Base-by-base conservation (phyloP, 2,797 vertebrate genomes). In the Podarcis siculus region DNA sequence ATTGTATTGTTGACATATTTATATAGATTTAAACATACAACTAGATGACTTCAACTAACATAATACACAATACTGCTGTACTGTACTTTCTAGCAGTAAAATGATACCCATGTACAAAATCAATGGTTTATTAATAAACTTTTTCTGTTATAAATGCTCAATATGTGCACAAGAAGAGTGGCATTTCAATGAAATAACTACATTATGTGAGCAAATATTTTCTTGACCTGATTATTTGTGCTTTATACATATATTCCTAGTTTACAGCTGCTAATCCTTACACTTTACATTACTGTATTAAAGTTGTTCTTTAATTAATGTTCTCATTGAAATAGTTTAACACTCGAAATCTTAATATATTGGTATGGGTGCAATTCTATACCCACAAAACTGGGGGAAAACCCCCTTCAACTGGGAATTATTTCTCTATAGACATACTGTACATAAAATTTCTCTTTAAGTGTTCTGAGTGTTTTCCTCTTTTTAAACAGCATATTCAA, bases 401-500 rank as follows among this genome's bases (percentile, higher is more conserved):
- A 15, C 71, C n/a, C n/a, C 8, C n/a, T 35, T 73, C 35, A 73
- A 17, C 49, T 9, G 35, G 35, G 35, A 73, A 19, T 73, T 73
- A 35, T 32, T 19, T 73, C 35, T 19, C 19, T 35, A 6, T 73
- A 17, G 72, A 73, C 15, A 19, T 73, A 42, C 42, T 42, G 42
- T 42, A 35, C 17, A 64, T 64, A 64, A 64, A 32, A 73, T 30
- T 12, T 35, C 32, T 19, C 35, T 73, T 35, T 4, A 64, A 64
- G 61, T 73, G 5, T 73, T 73, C 35, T 73, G 35, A 73, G 5
- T 3, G 15, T 8, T 0, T 71, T 73, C 13, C 21, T 89, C 17
- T 15, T 91, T 91, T 80, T 87, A 75, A 71, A 79, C 89, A 95
- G 92, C 55, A 64, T 89, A 67, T 91, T 87, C 93, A 95, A 89